Evolutionary conservation across 2,888 invertebrate genomes (phyloP).

Genomic region (Plebejus anna): DNA sequence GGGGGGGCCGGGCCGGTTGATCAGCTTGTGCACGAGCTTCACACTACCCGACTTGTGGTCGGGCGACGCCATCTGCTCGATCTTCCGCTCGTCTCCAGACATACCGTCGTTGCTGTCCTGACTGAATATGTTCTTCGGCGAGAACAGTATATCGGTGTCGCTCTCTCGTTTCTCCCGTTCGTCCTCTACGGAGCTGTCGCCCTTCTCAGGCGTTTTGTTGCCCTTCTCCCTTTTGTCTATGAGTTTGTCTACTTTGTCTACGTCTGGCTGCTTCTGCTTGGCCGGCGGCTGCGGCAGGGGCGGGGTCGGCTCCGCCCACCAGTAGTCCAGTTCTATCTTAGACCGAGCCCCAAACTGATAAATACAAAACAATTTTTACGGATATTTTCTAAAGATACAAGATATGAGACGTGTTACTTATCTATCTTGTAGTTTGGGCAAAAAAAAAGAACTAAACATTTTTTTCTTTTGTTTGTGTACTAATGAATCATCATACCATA

Average conservation of each 20-base stretch:
- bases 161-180: slow-evolving; percentile 55
- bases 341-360: slow-evolving; percentile 86
- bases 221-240: slow-evolving; percentile 44
- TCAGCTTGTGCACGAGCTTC: slow-evolving; percentile 61
- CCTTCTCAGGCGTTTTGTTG: slow-evolving; percentile 52
- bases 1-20: slow-evolving; percentile 57
- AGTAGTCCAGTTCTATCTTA: slow-evolving; percentile 87
- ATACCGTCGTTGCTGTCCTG: slow-evolving; percentile 73
- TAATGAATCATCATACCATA: slow-evolving; percentile 80
- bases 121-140: slow-evolving; percentile 62
- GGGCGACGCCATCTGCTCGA: slow-evolving; percentile 61
- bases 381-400: too few relatives aligned
- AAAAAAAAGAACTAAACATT: too few relatives aligned
- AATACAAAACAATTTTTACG: slow-evolving; percentile 2
- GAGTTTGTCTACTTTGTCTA: slow-evolving; percentile 41
- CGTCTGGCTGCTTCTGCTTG: slow-evolving; percentile 41
- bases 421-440: too few relatives aligned
- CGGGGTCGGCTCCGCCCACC: slow-evolving; percentile 83
- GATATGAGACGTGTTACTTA: too few relatives aligned
- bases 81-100: slow-evolving; percentile 71
- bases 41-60: slow-evolving; percentile 56
- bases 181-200: slow-evolving; percentile 53
- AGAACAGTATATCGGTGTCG: slow-evolving; percentile 59
- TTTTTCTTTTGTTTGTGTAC: not conserved
- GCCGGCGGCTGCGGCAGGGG: slow-evolving; percentile 54